Evolutionary conservation across 2,888 invertebrate genomes (phyloP), one percentile per base, ranked within the genome.

Genomic region (Callimorpha dominula): DNA sequence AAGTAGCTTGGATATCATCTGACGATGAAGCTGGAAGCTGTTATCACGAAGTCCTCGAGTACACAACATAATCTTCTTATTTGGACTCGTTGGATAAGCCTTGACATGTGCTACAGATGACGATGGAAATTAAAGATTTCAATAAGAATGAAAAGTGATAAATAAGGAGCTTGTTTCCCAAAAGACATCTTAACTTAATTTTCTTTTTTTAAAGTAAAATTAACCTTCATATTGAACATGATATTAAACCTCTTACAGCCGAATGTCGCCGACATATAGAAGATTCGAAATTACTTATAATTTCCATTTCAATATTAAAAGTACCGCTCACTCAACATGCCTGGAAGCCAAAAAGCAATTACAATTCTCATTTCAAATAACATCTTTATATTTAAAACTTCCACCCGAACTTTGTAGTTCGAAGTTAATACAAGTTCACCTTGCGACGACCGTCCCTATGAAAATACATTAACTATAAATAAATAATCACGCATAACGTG

Each of bases 311-410:
- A 68, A 43, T 46, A 42, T 46, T 43, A 67, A 67, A 67, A 43
- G 40, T 14, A 50, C 50, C 52, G 54, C 52, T 43, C 42, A 40
- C 64, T 43, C 52, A 64, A 64, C 11, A 49, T 40, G 42, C 57
- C 12, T 65, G 66, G 60, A 60, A 71, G 42, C 62, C 68, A 43
- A 68, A 72, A 72, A 52, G 72, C 67, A 68, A 68, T 72, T 72
- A 72, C 62, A 68, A 42, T 72, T 63, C 67, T 64, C 68, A 68
- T 63, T 72, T 49, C 67, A 63, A 31, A 68, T 9, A 63, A 63
- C n/a, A 62, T 72, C 67, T 72, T 57, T 67, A 63, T 72, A 67
- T 68, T 63, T 42, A 65, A 66, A 66, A 71, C 50, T 71, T 66
- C 14, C 42, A 43, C 14, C 43, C 31, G 8, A 65, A 70, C 49